Percentiles rank a stretch among this genome's conserved stretches.
phyloP scores from a whole-genome alignment of 2,888 invertebrate genomes.

The Elegia similella region DNA sequence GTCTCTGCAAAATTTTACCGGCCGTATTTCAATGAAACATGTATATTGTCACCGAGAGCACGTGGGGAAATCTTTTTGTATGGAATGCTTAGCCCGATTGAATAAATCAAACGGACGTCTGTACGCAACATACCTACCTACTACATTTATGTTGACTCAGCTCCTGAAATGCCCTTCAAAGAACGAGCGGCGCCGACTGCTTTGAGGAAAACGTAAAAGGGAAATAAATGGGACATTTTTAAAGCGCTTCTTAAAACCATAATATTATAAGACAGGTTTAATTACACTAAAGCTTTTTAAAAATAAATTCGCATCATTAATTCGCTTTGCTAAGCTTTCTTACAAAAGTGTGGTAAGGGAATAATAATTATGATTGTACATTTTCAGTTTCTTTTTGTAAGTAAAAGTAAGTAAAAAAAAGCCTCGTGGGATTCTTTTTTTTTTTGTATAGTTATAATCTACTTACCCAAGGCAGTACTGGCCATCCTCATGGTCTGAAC shows the following conservation, averaged over 20 bases:
- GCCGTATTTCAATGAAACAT: constrained; percentile 54
- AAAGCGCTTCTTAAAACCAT: constrained; percentile 32
- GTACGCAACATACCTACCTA: not conserved
- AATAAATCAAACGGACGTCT: constrained; percentile 1
- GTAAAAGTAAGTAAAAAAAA: no score
- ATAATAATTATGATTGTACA: not conserved
- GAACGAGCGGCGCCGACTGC: not conserved
- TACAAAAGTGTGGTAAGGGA: not conserved
- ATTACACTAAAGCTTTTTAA: constrained; percentile 28
- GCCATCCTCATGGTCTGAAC: constrained; percentile 86
- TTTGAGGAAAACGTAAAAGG: constrained; percentile 21
- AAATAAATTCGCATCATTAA: constrained; percentile 40
- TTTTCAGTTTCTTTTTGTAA: no score
- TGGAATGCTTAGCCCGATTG: constrained; percentile 17
- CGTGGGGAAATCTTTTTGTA: constrained; percentile 6
- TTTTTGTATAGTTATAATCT: not conserved
- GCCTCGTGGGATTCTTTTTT: no score
- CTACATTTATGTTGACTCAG: not conserved
- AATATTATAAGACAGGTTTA: constrained; percentile 29
- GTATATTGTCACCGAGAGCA: constrained; percentile 36
- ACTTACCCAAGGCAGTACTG: constrained; percentile 85
- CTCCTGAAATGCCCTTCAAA: constrained; percentile 22
- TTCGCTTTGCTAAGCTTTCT: constrained; percentile 30
- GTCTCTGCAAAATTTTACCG: constrained; percentile 69
- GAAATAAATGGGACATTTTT: constrained; percentile 29